These are phyloP conservation scores for Spizaetus ornatus DNA, from an alignment of 2,113 vertebrate genomes.

Conservation along the genomic window DNA sequence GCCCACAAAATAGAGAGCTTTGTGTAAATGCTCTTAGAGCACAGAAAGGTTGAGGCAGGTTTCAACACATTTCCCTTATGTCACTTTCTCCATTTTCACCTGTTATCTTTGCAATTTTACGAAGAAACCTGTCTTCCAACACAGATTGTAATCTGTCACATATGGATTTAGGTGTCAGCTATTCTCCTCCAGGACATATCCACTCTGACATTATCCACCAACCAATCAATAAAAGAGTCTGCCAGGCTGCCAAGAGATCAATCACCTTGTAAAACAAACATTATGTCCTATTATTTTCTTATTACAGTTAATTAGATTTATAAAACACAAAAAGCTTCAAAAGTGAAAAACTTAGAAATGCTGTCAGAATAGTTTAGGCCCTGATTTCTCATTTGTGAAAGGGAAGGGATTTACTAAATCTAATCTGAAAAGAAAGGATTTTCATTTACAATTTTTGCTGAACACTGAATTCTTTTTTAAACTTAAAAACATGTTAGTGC, in stretches of 20 bases:
- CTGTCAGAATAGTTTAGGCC: constrained; percentile 46
- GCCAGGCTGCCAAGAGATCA: constrained; percentile 60
- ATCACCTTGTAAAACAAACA: constrained; percentile 62
- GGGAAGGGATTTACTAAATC: constrained; percentile 42
- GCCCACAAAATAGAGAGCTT: constrained; percentile 20
- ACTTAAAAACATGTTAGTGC: constrained; percentile 33
- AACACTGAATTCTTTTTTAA: constrained; percentile 27
- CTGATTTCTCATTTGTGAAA: constrained; percentile 8
- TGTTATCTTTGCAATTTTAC: constrained; percentile 42
- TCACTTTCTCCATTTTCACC: constrained; percentile 65
- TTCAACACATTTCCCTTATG: constrained; percentile 55
- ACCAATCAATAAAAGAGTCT: constrained; percentile 54
- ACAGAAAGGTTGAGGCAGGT: constrained; percentile 42
- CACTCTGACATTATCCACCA: constrained; percentile 59
- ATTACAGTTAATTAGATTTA: constrained; percentile 64
- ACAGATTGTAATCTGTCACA: constrained; percentile 62
- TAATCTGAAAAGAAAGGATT: constrained; percentile 50
- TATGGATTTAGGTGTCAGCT: constrained; percentile 61
- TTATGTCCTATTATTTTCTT: constrained; percentile 56
- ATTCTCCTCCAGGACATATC: constrained; percentile 60
- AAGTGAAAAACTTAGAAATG: constrained; percentile 12
- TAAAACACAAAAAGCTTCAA: constrained; percentile 12
- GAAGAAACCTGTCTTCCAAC: constrained; percentile 51
- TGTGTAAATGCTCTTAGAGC: constrained; percentile 42
- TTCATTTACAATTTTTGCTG: constrained; percentile 35